Conservation (phyloP, 2,797 vertebrate genomes). For the Manis pentadactyla region DNA sequence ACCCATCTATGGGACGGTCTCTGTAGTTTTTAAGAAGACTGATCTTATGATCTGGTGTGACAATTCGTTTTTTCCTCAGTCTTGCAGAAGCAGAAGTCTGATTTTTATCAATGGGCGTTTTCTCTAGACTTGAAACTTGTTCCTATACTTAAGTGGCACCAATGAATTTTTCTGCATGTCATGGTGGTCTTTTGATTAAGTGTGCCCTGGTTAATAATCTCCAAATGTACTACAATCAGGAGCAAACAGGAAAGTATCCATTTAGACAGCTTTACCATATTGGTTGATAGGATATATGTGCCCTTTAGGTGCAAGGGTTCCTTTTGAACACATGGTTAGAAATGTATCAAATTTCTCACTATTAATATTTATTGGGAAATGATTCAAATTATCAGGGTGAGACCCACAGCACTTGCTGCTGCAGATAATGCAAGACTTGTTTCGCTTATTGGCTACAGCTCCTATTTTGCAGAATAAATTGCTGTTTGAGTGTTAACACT, state of each 20-base stretch:
- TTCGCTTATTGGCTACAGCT: neutral
- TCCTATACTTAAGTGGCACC: neutral
- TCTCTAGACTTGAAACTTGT: neutral
- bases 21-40: neutral
- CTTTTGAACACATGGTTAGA: neutral
- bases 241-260: neutral
- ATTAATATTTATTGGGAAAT: neutral
- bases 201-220: neutral
- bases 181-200: neutral
- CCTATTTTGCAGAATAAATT: conserved; percentile 19
- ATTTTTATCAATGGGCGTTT: conserved; percentile 60
- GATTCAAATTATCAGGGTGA: neutral
- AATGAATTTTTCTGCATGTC: neutral
- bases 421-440: neutral
- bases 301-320: neutral
- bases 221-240: neutral
- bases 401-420: neutral
- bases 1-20: neutral
- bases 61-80: neutral
- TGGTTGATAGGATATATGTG: neutral
- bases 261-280: neutral
- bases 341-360: neutral
- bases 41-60: neutral
- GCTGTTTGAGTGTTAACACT: neutral
- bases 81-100: conserved; percentile 51